phyloP scores from a whole-genome alignment of 1,140 invertebrate species.

The Rhopalosiphum padi region DNA sequence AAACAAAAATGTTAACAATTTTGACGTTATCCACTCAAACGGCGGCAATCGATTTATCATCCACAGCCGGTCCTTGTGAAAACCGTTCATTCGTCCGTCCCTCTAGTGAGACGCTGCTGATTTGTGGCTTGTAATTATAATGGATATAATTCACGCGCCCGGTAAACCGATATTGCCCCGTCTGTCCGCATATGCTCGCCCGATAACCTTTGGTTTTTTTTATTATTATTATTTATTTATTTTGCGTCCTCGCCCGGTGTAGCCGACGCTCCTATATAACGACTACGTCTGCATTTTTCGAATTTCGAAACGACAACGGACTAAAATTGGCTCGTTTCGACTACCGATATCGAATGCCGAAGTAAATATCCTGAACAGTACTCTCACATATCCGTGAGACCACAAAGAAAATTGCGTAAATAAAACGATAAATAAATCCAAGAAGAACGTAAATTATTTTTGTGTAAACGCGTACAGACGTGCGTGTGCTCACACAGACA shows the following conservation, averaged over 20 bases:
- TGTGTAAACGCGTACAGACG: not conserved
- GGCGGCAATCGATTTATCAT: slow-evolving; percentile 55
- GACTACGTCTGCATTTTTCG: slow-evolving; percentile 54
- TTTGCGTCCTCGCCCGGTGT: slow-evolving; percentile 21
- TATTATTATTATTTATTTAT: slow-evolving; percentile 35
- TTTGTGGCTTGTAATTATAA: slow-evolving; percentile 56
- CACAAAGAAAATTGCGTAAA: slow-evolving; percentile 29
- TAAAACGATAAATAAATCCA: slow-evolving; percentile 48
- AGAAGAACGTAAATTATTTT: slow-evolving; percentile 19
- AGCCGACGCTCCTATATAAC: slow-evolving; percentile 4
- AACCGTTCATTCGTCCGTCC: slow-evolving; percentile 36
- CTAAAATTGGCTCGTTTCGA: slow-evolving; percentile 56
- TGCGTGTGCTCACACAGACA: not conserved
- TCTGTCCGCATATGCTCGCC: slow-evolving; percentile 21
- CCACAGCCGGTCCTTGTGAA: slow-evolving; percentile 39
- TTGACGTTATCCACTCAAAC: slow-evolving; percentile 56
- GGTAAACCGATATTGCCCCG: slow-evolving; percentile 55
- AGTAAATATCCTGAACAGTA: not conserved
- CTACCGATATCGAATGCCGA: slow-evolving; percentile 41
- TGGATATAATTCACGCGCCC: slow-evolving; percentile 24
- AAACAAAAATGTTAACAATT: slow-evolving; percentile 28
- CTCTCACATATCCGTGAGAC: not conserved
- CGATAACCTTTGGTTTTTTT: slow-evolving; percentile 49
- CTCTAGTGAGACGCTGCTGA: not conserved
- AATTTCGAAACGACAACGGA: slow-evolving; percentile 50